Percentiles rank a stretch among this genome's conserved stretches.
These are phyloP conservation scores for Druon quercuslanigerum DNA, from an alignment of 1,140 invertebrate species.

Conservation along the genomic window DNA sequence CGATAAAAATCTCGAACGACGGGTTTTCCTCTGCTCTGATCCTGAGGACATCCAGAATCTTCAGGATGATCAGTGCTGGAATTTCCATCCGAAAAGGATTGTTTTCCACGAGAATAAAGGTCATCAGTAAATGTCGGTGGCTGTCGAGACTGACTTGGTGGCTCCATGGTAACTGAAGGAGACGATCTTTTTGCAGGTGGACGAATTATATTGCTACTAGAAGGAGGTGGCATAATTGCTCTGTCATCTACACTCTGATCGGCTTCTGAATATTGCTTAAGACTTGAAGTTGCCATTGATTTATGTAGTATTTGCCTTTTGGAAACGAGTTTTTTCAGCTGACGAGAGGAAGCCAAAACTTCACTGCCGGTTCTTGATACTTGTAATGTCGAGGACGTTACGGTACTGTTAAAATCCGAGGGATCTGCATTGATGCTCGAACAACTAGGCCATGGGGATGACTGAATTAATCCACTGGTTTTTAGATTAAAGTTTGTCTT, in stretches of 20 bases:
- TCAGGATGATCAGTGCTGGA: conserved; percentile 4
- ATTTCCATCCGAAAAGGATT: neutral
- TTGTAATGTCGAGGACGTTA: conserved; percentile 5
- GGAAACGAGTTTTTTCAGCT: conserved; percentile 49
- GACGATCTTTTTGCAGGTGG: neutral
- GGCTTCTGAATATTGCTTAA: conserved; percentile 40
- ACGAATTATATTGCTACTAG: too few species aligned
- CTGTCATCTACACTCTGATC: conserved; percentile 34
- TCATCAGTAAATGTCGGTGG: neutral
- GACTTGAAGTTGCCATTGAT: conserved; percentile 54
- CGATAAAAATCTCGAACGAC: conserved; percentile 47
- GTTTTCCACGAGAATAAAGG: neutral
- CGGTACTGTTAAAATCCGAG: neutral
- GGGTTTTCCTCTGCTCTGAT: conserved; percentile 13
- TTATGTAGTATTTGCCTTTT: conserved; percentile 1
- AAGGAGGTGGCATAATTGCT: conserved; percentile 59
- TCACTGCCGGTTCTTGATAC: conserved; percentile 51
- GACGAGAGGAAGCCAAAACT: conserved; percentile 56
- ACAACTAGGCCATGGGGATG: conserved; percentile 5
- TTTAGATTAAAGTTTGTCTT: too few species aligned
- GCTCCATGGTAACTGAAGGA: neutral
- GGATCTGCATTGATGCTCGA: neutral
- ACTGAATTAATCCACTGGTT: neutral
- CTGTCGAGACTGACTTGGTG: neutral
- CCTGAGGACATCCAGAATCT: conserved; percentile 9